Evolutionary conservation across 2,113 vertebrate genomes (phyloP).

Genomic region (Ciconia maguari): DNA sequence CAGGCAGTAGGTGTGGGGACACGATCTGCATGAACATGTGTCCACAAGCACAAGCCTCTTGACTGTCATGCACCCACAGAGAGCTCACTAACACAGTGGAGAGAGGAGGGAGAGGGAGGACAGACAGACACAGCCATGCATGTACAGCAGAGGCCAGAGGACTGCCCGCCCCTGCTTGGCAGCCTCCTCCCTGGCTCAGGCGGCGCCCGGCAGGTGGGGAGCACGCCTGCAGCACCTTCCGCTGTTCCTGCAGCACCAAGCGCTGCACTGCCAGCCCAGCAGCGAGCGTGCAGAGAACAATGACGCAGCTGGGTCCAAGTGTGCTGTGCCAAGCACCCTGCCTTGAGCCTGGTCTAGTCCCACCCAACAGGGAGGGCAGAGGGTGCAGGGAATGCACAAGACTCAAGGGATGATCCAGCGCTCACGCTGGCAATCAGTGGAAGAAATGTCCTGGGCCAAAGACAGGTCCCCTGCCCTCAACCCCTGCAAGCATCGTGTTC

Average conservation of each 20-base stretch:
- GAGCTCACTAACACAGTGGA: neutral
- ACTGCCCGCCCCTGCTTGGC: accelerated
- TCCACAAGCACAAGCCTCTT: neutral
- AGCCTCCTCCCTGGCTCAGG: neutral
- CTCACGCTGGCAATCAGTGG: neutral
- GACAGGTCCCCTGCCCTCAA: neutral
- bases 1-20: neutral
- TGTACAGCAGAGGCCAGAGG: neutral
- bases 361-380: neutral
- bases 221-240: neutral
- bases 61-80: neutral
- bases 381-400: neutral
- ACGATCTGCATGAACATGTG: neutral
- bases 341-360: neutral
- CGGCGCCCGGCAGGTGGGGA: neutral
- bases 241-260: no score
- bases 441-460: neutral
- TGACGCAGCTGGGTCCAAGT: neutral
- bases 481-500: neutral
- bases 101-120: neutral
- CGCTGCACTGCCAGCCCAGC: neutral
- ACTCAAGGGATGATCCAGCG: neutral
- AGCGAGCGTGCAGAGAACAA: neutral
- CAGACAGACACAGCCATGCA: neutral
- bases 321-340: neutral